These are phyloP conservation scores for Emberiza fucata DNA, from an alignment of 2,113 vertebrate species.

Conservation along the genomic window DNA sequence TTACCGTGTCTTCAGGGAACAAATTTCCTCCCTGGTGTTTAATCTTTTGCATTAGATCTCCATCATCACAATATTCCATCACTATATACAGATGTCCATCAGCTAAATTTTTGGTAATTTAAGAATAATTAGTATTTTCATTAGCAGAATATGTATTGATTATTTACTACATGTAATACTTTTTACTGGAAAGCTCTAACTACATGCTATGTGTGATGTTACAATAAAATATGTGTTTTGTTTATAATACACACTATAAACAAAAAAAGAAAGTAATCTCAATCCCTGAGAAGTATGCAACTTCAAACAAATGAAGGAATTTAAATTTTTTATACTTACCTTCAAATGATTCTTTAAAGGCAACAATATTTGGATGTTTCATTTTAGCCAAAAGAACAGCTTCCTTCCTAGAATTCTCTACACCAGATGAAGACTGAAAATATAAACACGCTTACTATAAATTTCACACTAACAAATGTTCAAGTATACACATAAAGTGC, in stretches of 20 bases:
- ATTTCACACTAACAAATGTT: not conserved
- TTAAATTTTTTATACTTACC: slow-evolving; percentile 63
- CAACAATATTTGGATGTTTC: slow-evolving; percentile 89
- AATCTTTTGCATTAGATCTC: slow-evolving; percentile 89
- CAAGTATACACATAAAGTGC: not conserved
- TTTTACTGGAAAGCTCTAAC: not conserved
- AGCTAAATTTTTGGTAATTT: slow-evolving; percentile 66
- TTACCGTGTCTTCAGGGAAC: slow-evolving; percentile 82
- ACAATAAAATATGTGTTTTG: not conserved
- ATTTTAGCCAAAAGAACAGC: slow-evolving; percentile 86
- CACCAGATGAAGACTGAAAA: slow-evolving; percentile 75
- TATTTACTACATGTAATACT: not conserved
- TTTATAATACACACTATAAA: not conserved
- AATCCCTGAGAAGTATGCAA: not conserved
- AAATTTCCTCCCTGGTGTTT: slow-evolving; percentile 77
- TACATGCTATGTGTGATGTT: not conserved
- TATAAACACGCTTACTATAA: not conserved
- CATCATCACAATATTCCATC: slow-evolving; percentile 91
- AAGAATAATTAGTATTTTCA: slow-evolving; percentile 14
- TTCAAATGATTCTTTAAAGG: slow-evolving; percentile 89
- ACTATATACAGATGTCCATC: slow-evolving; percentile 86
- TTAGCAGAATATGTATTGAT: not conserved
- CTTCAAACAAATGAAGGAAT: not conserved
- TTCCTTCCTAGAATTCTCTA: slow-evolving; percentile 79
- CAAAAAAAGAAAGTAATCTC: not conserved